A percentile compares a stretch with the other conserved stretches of the same genome.
phyloP scores from a whole-genome alignment of 2,113 vertebrate genomes.

The Oryzias curvinotus region DNA sequence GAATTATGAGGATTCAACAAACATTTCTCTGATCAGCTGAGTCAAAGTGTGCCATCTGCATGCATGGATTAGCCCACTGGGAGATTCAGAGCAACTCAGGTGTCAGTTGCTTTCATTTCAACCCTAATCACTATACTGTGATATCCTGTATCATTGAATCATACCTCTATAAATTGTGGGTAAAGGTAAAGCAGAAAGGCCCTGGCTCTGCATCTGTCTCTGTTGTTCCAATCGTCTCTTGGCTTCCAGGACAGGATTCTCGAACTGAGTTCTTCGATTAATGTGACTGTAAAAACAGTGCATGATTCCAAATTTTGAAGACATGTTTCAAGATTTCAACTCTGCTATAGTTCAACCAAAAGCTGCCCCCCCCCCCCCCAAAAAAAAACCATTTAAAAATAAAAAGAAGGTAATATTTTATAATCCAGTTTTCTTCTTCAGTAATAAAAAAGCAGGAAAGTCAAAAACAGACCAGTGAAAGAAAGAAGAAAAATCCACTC shows the following conservation, averaged over 20 bases:
- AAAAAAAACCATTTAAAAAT: no score
- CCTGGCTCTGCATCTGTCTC: conserved; percentile 96
- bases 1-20: background rate
- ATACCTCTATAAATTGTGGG: conserved; percentile 95
- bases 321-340: background rate
- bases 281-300: conserved; percentile 88
- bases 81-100: conserved; percentile 42
- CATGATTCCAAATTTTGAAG: conserved; percentile 10
- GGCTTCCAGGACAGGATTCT: conserved; percentile 98
- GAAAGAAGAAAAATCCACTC: no score
- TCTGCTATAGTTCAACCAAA: background rate
- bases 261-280: conserved; percentile 99
- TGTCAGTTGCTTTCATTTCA: conserved; percentile 44
- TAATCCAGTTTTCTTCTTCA: no score
- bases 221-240: conserved; percentile 95
- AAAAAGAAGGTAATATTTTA: no score
- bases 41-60: conserved; percentile 19
- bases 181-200: conserved; percentile 91
- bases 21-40: conserved; percentile 11
- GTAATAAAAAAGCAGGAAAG: no score
- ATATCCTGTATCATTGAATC: conserved; percentile 31
- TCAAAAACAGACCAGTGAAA: no score
- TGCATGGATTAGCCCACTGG: conserved; percentile 26
- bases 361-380: no score
- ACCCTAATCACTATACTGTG: conserved; percentile 29